These are phyloP conservation scores for Cranoglanis bouderius DNA, from an alignment of 2,113 vertebrate genomes.

Conservation along the genomic window DNA sequence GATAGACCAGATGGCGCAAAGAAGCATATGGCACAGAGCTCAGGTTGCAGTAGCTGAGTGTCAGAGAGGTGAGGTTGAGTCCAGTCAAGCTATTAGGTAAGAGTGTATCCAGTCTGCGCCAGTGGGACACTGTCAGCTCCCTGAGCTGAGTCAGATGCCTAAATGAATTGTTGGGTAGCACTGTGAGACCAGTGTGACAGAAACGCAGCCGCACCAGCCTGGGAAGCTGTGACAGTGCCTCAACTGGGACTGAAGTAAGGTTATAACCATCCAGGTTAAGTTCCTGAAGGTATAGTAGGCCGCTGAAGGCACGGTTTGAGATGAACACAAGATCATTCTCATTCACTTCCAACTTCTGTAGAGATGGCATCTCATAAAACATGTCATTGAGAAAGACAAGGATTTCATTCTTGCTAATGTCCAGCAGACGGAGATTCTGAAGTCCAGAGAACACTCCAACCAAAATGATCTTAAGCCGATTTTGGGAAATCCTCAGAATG, in stretches of 20 bases:
- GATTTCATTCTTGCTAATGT: constrained; percentile 82
- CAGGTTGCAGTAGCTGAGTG: constrained; percentile 78
- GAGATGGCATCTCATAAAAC: constrained; percentile 72
- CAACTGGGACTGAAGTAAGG: constrained; percentile 76
- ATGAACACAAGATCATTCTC: constrained; percentile 82
- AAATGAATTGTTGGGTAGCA: constrained; percentile 76
- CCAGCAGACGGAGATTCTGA: constrained; percentile 73
- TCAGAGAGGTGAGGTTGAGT: constrained; percentile 82
- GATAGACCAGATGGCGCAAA: constrained; percentile 78
- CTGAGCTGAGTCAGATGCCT: constrained; percentile 68
- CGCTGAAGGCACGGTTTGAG: constrained; percentile 76
- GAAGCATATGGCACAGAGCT: constrained; percentile 75
- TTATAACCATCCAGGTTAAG: constrained; percentile 81
- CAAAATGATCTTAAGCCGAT: constrained; percentile 79
- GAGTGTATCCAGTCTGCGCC: constrained; percentile 73
- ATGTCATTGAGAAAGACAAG: constrained; percentile 84
- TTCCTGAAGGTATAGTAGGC: constrained; percentile 70
- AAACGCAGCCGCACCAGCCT: constrained; percentile 70
- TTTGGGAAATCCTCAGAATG: constrained; percentile 71
- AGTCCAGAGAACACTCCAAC: constrained; percentile 77
- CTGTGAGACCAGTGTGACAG: constrained; percentile 66
- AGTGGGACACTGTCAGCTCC: constrained; percentile 76
- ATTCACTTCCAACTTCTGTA: constrained; percentile 69
- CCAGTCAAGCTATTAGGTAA: constrained; percentile 77
- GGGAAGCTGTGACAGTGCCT: constrained; percentile 73